Conservation (phyloP, 2,888 invertebrate genomes). For the Neocrepidodera transversa region DNA sequence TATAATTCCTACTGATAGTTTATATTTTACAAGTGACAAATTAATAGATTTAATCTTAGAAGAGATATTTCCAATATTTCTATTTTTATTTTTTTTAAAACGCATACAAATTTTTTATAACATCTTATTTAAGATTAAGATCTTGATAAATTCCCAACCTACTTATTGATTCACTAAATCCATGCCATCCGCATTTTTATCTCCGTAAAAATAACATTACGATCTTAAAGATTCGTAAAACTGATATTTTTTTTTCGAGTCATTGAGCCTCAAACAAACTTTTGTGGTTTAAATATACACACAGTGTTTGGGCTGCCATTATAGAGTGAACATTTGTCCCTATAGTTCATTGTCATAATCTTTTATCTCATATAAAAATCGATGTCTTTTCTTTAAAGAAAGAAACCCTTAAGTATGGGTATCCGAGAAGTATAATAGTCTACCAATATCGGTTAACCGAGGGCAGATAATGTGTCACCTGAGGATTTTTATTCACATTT, state of each 20-base stretch:
- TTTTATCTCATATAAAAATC: slow-evolving; percentile 40
- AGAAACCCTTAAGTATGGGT: slow-evolving; percentile 41
- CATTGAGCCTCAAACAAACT: slow-evolving; percentile 35
- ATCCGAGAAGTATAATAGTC: slow-evolving; percentile 41
- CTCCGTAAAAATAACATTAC: slow-evolving; percentile 19
- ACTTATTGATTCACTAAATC: slow-evolving; percentile 26
- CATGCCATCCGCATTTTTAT: slow-evolving; percentile 23
- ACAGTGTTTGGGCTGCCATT: slow-evolving; percentile 35
- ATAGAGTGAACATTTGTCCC: slow-evolving; percentile 35
- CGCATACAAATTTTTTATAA: no score
- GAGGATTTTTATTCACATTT: slow-evolving; percentile 13
- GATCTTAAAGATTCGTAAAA: slow-evolving; percentile 28
- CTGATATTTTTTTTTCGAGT: slow-evolving; percentile 35
- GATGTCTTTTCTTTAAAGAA: slow-evolving; percentile 34
- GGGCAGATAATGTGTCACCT: slow-evolving; percentile 33
- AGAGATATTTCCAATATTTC: background rate
- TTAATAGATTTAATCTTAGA: no score
- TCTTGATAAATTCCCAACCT: slow-evolving; percentile 10
- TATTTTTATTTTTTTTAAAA: no score
- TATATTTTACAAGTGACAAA: no score
- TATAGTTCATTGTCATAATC: slow-evolving; percentile 33
- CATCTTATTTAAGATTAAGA: slow-evolving; percentile 17
- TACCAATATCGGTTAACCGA: slow-evolving; percentile 53
- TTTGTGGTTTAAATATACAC: slow-evolving; percentile 33
- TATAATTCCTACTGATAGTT: no score